Percentiles rank a stretch among this genome's conserved stretches.
Conservation (phyloP, 2,113 vertebrate species). For the Platysternon megacephalum region DNA sequence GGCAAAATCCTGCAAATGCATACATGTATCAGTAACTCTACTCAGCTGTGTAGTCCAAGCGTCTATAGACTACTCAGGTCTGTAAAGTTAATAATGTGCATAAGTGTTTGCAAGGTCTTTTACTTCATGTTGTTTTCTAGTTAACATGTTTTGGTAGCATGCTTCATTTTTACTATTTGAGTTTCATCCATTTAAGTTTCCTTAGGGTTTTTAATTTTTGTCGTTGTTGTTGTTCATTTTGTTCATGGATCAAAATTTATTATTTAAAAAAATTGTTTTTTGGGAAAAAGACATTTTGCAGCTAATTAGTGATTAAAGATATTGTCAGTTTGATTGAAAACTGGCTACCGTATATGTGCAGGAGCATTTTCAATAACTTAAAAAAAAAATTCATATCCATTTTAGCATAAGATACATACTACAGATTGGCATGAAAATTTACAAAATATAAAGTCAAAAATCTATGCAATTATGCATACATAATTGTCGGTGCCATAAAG, state of each 20-base stretch:
- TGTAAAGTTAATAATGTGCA: background rate
- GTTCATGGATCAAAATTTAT: background rate
- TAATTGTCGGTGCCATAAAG: background rate
- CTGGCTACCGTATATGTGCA: background rate
- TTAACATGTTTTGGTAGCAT: background rate
- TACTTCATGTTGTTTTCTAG: background rate
- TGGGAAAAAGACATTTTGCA: background rate
- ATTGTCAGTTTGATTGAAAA: background rate
- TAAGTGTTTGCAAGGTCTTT: background rate
- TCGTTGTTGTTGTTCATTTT: background rate
- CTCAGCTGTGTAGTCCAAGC: background rate
- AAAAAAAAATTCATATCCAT: background rate
- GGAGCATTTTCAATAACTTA: background rate
- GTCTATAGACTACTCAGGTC: background rate
- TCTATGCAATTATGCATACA: background rate
- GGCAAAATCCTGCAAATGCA: constrained; percentile 2
- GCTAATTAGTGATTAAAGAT: background rate
- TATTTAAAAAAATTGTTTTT: background rate
- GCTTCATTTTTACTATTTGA: background rate
- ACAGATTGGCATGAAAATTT: background rate
- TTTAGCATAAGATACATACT: background rate
- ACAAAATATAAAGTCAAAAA: background rate
- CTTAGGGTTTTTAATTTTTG: background rate
- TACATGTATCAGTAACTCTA: background rate
- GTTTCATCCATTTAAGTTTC: background rate